Conservation (phyloP, 2,888 invertebrate species). For the Palloptera scutellata region DNA sequence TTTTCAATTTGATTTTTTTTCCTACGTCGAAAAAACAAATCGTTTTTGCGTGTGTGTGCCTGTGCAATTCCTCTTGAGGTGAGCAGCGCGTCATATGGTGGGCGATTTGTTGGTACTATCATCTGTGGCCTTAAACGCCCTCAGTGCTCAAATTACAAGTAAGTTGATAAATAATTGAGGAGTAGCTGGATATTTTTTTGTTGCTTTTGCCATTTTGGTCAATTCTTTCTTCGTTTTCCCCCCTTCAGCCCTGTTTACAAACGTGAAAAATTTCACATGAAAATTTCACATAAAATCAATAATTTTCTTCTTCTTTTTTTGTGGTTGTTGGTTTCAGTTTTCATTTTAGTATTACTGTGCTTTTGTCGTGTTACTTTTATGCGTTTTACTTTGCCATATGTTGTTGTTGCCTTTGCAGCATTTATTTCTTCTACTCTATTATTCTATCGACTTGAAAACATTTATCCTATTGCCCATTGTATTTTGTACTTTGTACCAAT, state of each 20-base stretch:
- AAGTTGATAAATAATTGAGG: slow-evolving; percentile 29
- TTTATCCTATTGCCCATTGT: too few relatives aligned
- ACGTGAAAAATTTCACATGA: neutral
- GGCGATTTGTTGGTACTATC: slow-evolving; percentile 52
- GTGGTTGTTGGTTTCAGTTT: neutral
- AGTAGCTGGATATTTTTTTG: neutral
- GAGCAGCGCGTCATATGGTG: slow-evolving; percentile 56
- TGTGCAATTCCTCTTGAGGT: slow-evolving; percentile 39
- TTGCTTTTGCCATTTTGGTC: neutral
- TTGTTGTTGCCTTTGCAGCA: neutral
- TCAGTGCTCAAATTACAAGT: slow-evolving; percentile 51
- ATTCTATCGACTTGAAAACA: too few relatives aligned
- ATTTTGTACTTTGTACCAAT: too few relatives aligned
- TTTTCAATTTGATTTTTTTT: slow-evolving; percentile 4
- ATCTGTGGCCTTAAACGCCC: slow-evolving; percentile 58
- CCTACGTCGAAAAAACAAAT: neutral
- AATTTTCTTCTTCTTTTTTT: neutral
- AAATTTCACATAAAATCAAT: slow-evolving; percentile 1
- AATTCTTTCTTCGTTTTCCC: neutral
- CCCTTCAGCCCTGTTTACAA: neutral
- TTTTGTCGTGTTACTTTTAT: neutral
- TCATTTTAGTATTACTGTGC: neutral
- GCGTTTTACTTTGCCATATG: neutral
- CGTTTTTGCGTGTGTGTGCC: slow-evolving; percentile 17
- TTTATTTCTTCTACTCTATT: neutral